phyloP scores from a whole-genome alignment of 2,888 invertebrate genomes.

The Antheraea assamensis region DNA sequence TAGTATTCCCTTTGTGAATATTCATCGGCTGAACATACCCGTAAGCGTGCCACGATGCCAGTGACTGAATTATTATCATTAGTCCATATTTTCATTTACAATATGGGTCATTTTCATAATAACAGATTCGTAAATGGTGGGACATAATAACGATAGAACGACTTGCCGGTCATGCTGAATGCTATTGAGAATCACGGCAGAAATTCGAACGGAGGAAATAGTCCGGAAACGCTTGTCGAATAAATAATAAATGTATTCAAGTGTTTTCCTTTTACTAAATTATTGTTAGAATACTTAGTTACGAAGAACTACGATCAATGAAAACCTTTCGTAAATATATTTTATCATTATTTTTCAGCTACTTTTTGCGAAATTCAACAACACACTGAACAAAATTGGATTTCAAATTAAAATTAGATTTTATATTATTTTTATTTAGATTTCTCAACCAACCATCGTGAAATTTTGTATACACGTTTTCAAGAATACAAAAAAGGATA shows the following conservation, averaged over 20 bases:
- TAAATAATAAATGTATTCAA: constrained; percentile 30
- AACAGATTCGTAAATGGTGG: constrained; percentile 34
- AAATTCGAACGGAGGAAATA: constrained; percentile 30
- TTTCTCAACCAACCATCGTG: too few relatives aligned
- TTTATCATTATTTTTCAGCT: not conserved
- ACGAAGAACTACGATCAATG: not conserved
- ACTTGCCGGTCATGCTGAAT: constrained; percentile 26
- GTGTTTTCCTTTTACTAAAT: constrained; percentile 22
- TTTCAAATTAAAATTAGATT: too few relatives aligned
- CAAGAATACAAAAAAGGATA: too few relatives aligned
- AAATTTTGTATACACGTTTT: too few relatives aligned
- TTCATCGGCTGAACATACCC: too few relatives aligned
- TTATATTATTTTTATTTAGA: too few relatives aligned
- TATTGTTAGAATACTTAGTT: constrained; percentile 3
- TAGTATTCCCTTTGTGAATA: too few relatives aligned
- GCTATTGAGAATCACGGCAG: constrained; percentile 28
- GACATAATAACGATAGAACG: constrained; percentile 31
- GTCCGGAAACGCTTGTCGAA: constrained; percentile 28
- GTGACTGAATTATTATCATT: not conserved
- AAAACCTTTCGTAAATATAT: not conserved
- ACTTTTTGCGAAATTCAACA: not conserved
- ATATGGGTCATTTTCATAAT: constrained; percentile 33
- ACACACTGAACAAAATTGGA: too few relatives aligned
- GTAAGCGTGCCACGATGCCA: not conserved
- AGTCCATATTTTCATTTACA: not conserved